Percentiles rank a stretch among this genome's conserved stretches.
Conservation (phyloP, 2,888 invertebrate species). For the Cephus pulcher region DNA sequence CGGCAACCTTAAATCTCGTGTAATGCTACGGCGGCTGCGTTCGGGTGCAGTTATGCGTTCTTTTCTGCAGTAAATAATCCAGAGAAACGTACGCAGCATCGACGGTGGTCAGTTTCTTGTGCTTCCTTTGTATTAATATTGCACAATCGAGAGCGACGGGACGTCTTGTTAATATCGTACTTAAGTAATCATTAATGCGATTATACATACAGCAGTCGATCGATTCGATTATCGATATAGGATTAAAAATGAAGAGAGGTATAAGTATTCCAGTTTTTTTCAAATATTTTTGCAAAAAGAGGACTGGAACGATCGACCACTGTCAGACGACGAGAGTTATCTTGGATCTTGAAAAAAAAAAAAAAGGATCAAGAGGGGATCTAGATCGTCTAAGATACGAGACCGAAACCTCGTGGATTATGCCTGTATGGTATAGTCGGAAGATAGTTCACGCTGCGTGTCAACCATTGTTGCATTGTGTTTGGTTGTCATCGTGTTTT, state of each 20-base stretch:
- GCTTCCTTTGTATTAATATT: background rate
- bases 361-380: slow-evolving; percentile 42
- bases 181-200: background rate
- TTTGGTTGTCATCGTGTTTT: slow-evolving; percentile 45
- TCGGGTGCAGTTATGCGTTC: slow-evolving; percentile 17
- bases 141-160: background rate
- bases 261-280: background rate
- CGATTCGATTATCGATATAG: slow-evolving; percentile 13
- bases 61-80: slow-evolving; percentile 12
- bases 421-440: slow-evolving; percentile 41
- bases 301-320: background rate
- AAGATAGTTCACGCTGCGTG: slow-evolving; percentile 52
- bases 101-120: background rate
- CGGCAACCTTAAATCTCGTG: slow-evolving; percentile 48
- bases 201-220: background rate
- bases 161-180: background rate
- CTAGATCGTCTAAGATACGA: slow-evolving; percentile 51
- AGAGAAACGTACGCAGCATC: background rate
- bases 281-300: background rate
- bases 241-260: background rate
- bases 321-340: background rate
- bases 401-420: slow-evolving; percentile 53
- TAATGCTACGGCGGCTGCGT: slow-evolving; percentile 33
- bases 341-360: background rate
- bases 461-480: slow-evolving; percentile 42